A percentile compares a stretch with the other conserved stretches of the same genome.
Evolutionary conservation across 1,140 invertebrate genomes (phyloP).

Genomic region (Hylyphantes graminicola): DNA sequence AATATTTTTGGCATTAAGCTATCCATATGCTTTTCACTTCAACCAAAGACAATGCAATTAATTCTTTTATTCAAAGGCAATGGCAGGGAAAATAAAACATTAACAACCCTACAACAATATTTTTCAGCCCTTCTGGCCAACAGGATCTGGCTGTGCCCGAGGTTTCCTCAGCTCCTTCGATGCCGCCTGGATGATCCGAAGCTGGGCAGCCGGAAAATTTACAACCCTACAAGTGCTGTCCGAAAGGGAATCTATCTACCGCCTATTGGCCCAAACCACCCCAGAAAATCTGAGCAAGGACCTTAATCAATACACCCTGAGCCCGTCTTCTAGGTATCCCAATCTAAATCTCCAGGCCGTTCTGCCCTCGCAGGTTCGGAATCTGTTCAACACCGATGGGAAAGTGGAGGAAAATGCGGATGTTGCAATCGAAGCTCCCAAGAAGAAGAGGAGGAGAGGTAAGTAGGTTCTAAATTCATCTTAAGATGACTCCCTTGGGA

Average conservation of each 20-base stretch:
- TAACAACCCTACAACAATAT: background rate
- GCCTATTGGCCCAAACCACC: constrained; percentile 91
- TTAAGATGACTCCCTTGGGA: too few species aligned
- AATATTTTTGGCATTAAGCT: too few species aligned
- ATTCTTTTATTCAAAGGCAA: too few species aligned
- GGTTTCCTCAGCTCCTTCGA: constrained; percentile 97
- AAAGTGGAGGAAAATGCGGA: constrained; percentile 66
- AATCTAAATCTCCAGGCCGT: constrained; percentile 73
- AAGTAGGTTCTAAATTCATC: background rate
- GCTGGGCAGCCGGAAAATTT: constrained; percentile 76
- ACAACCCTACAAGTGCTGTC: constrained; percentile 75
- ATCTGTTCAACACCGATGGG: constrained; percentile 66
- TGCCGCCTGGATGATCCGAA: constrained; percentile 92
- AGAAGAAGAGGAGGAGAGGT: constrained; percentile 57
- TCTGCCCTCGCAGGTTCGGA: constrained; percentile 76
- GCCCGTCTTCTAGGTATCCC: constrained; percentile 79
- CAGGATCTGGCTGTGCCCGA: constrained; percentile 95
- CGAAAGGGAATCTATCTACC: constrained; percentile 94
- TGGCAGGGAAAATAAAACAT: too few species aligned
- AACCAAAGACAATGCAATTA: too few species aligned
- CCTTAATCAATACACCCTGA: constrained; percentile 86
- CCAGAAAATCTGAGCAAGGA: constrained; percentile 94
- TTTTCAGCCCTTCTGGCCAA: constrained; percentile 95
- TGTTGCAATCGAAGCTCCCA: constrained; percentile 64
- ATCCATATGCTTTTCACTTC: too few species aligned